Conservation (phyloP, 2,113 vertebrate genomes). For the Cricetomys ansorgei region DNA sequence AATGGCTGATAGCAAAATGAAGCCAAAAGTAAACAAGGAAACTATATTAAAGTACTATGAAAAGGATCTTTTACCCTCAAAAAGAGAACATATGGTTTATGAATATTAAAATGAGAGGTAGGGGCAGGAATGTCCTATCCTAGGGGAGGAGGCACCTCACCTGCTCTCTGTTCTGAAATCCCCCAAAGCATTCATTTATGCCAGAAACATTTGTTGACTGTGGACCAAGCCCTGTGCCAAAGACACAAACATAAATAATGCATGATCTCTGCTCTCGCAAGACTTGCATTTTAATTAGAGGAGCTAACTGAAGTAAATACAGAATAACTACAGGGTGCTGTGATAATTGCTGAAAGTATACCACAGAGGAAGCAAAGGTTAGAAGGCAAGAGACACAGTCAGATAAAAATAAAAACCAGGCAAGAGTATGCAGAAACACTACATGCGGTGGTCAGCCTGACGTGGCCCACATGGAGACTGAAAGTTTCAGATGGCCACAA, state of each 20-base stretch:
- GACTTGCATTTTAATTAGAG: slow-evolving; percentile 16
- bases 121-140: neutral
- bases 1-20: neutral
- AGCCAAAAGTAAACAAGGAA: neutral
- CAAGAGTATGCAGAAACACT: neutral
- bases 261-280: neutral
- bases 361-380: neutral
- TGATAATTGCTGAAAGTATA: neutral
- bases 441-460: neutral
- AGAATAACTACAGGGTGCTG: neutral
- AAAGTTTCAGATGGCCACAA: too few species aligned
- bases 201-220: neutral
- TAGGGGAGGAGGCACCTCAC: neutral
- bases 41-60: neutral
- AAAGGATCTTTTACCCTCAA: neutral
- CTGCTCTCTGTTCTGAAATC: neutral
- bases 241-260: neutral
- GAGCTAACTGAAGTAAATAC: neutral
- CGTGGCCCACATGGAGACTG: accelerated
- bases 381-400: neutral
- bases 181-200: neutral
- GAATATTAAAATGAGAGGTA: neutral
- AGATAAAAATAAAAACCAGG: neutral
- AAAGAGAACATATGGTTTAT: neutral
- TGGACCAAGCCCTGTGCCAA: neutral